Conservation (phyloP, 2,888 invertebrate species). For the Platypus cylindrus region DNA sequence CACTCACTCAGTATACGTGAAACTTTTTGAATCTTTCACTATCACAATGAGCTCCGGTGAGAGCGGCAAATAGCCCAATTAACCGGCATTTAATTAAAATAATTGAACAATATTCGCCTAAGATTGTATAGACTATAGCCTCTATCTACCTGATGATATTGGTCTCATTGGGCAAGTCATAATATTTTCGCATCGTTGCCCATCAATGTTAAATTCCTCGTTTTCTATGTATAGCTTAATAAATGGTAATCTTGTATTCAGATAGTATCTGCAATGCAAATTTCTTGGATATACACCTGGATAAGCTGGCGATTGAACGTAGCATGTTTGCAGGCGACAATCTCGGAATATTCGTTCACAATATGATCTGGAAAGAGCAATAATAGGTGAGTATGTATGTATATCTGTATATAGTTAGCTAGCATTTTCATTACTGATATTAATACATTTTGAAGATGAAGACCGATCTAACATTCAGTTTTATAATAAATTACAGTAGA, state of each 20-base stretch:
- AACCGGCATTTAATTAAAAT: too few species aligned
- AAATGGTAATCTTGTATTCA: constrained; percentile 78
- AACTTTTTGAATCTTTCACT: too few species aligned
- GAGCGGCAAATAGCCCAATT: too few species aligned
- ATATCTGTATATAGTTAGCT: too few species aligned
- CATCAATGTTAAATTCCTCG: constrained; percentile 88
- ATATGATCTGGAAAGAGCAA: constrained; percentile 51
- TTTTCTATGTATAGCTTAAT: constrained; percentile 86
- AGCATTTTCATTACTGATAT: too few species aligned
- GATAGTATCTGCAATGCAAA: constrained; percentile 79
- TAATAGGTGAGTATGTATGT: too few species aligned
- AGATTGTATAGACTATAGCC: background rate
- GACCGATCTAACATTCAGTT: too few species aligned
- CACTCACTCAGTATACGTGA: too few species aligned
- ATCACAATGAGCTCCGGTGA: too few species aligned
- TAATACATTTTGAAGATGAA: too few species aligned
- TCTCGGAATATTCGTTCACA: constrained; percentile 81
- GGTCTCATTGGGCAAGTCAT: constrained; percentile 91
- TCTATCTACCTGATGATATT: constrained; percentile 58
- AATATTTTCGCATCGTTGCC: constrained; percentile 85
- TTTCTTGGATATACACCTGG: constrained; percentile 86
- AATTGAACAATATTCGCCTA: too few species aligned
- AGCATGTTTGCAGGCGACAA: constrained; percentile 81
- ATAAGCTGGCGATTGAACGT: constrained; percentile 87
- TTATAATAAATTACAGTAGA: too few species aligned